phyloP scores from a whole-genome alignment of 2,113 vertebrate species.

The Sminthopsis crassicaudata region DNA sequence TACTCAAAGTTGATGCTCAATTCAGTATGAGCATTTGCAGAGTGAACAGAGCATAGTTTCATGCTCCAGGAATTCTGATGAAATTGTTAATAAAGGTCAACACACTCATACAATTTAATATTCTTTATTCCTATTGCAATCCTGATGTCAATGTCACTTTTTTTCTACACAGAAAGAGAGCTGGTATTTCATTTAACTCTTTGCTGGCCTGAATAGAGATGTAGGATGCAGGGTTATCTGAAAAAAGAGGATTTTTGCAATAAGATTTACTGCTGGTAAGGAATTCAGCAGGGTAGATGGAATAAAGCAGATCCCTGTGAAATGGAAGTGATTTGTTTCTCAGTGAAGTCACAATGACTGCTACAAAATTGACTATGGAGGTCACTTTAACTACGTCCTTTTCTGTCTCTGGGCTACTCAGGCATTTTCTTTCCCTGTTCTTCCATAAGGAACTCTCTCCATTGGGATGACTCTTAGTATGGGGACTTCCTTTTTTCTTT shows the following conservation, averaged over 20 bases:
- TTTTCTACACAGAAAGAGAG: background rate
- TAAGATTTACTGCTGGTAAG: background rate
- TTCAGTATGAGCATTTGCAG: background rate
- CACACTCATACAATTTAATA: background rate
- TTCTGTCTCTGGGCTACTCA: background rate
- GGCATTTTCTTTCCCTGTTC: background rate
- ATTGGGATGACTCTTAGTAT: background rate
- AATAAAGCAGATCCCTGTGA: background rate
- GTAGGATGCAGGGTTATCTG: background rate
- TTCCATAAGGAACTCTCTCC: background rate
- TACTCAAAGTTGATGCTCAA: background rate
- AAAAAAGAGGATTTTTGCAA: background rate
- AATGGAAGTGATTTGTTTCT: background rate
- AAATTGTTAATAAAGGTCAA: constrained; percentile 48
- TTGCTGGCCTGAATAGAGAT: background rate
- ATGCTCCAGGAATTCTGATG: constrained; percentile 43
- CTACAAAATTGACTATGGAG: background rate
- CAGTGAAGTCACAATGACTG: background rate
- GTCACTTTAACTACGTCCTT: background rate
- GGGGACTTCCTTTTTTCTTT: background rate
- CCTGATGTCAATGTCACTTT: background rate
- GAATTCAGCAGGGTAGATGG: background rate
- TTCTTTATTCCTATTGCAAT: background rate
- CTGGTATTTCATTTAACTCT: background rate
- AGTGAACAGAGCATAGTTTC: background rate